Conservation (phyloP, 2,888 invertebrate species). For the Cryptosula pallasiana region DNA sequence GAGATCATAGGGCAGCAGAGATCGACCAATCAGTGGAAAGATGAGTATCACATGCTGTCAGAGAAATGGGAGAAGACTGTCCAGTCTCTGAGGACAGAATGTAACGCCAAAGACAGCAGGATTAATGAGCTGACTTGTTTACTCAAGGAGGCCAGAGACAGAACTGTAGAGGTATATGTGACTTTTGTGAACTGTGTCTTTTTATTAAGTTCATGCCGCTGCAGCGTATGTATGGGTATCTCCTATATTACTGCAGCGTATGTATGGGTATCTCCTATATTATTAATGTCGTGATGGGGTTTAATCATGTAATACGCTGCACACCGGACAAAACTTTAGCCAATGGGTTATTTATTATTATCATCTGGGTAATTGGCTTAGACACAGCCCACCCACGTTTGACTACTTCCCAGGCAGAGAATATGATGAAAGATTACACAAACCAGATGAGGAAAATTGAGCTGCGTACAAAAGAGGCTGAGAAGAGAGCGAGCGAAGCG, state of each 20-base stretch:
- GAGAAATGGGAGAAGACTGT: slow-evolving; percentile 46
- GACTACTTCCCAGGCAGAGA: slow-evolving; percentile 36
- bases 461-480: slow-evolving; percentile 43
- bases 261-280: too few relatives aligned
- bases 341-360: too few relatives aligned
- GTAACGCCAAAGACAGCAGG: slow-evolving; percentile 38
- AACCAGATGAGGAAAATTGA: slow-evolving; percentile 44
- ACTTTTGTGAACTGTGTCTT: too few relatives aligned
- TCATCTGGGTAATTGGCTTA: too few relatives aligned
- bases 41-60: slow-evolving; percentile 46
- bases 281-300: too few relatives aligned
- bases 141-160: slow-evolving; percentile 44
- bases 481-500: slow-evolving; percentile 38
- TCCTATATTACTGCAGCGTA: too few relatives aligned
- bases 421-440: slow-evolving; percentile 44
- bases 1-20: slow-evolving; percentile 47
- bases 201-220: too few relatives aligned
- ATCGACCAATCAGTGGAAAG: slow-evolving; percentile 52
- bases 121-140: slow-evolving; percentile 43
- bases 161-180: slow-evolving; percentile 39
- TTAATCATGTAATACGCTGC: too few relatives aligned
- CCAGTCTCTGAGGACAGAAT: slow-evolving; percentile 40
- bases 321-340: too few relatives aligned
- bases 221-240: too few relatives aligned
- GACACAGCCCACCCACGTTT: too few relatives aligned